Base-by-base conservation (phyloP, 2,888 invertebrate genomes). In the Acrobasis repandana region DNA sequence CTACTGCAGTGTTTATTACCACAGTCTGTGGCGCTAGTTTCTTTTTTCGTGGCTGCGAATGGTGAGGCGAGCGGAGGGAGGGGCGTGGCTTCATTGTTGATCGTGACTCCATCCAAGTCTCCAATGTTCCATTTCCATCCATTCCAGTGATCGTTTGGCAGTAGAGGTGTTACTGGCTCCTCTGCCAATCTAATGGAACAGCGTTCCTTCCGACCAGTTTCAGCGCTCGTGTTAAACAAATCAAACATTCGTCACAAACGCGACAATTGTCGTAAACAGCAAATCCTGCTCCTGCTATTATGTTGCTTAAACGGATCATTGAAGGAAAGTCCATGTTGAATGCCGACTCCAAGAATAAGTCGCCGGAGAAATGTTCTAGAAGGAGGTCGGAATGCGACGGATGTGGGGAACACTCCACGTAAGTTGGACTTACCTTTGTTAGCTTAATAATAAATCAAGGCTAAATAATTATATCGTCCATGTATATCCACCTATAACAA, bases 241-340 rank as follows among this genome's bases (percentile, higher is more conserved):
- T 80, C 87, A 80, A 91, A 89, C 81, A 91, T 91, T 86, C 88
- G 83, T 65, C 82, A 85, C 70, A 86, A 88, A 76, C 85, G 89
- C 61, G 89, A 90, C 77, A 86, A 82, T 69, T 92, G 91, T 76
- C 82, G 90, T 65, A 92, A 92, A 75, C 90, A 91, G 78, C 90
- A 92, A 77, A 91, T 93, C 64, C 82, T 93, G 65, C 75, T 93
- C 36, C 77, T 93, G 65, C 80, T 93, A 90, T 82, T 93, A 93
- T 93, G 93, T 82, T 93, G 92, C 85, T 91, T 91, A 90, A 93
- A 93, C 92, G 92, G 90, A 83, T 93, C 92, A 81, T 93, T 86
- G 87, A 92, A 91, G 83, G 93, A 93, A 91, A 92, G 76, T 88
- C 92, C 87, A 80, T 91, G 91, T 85, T 93, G 92, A 93, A 90